A percentile compares a stretch with the other conserved stretches of the same genome.
Evolutionary conservation across 1,140 invertebrate species (phyloP).

Genomic region (Zaprionus nigranus): DNA sequence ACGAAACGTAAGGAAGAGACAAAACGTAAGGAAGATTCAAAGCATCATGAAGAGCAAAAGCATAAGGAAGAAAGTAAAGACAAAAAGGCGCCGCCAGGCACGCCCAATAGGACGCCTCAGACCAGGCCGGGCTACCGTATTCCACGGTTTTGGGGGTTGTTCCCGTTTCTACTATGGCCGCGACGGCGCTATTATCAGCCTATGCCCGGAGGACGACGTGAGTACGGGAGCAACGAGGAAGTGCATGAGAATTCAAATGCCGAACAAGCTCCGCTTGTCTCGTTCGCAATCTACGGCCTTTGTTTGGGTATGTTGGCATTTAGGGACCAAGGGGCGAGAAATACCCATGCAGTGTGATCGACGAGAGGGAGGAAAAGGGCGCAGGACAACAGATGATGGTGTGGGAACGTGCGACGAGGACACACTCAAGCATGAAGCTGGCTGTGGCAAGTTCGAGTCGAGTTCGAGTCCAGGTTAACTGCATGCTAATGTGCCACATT

Average conservation of each 20-base stretch:
- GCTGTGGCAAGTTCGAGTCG: conserved; percentile 41
- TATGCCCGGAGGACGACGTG: too few relatives aligned
- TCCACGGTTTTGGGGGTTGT: too few relatives aligned
- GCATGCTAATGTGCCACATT: conserved; percentile 56
- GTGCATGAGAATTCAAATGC: conserved; percentile 81
- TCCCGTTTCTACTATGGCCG: too few relatives aligned
- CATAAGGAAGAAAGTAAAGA: too few relatives aligned
- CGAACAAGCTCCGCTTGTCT: conserved; percentile 60
- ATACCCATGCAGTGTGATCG: neutral
- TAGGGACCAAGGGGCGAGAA: conserved; percentile 33
- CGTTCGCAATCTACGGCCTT: conserved; percentile 61
- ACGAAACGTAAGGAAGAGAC: too few relatives aligned
- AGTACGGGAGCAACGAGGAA: too few relatives aligned
- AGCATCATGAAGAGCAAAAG: too few relatives aligned
- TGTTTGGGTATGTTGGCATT: conserved; percentile 67
- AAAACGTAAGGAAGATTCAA: too few relatives aligned
- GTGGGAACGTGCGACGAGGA: conserved; percentile 72
- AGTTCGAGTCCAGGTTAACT: conserved; percentile 51
- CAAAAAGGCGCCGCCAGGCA: too few relatives aligned
- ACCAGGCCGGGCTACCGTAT: too few relatives aligned
- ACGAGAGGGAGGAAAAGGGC: conserved; percentile 4
- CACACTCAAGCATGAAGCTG: conserved; percentile 75
- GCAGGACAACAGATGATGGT: conserved; percentile 59
- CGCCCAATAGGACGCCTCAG: too few relatives aligned
- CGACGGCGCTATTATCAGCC: too few relatives aligned